phyloP scores from a whole-genome alignment of 2,888 invertebrate genomes.

The Clivina fossor region DNA sequence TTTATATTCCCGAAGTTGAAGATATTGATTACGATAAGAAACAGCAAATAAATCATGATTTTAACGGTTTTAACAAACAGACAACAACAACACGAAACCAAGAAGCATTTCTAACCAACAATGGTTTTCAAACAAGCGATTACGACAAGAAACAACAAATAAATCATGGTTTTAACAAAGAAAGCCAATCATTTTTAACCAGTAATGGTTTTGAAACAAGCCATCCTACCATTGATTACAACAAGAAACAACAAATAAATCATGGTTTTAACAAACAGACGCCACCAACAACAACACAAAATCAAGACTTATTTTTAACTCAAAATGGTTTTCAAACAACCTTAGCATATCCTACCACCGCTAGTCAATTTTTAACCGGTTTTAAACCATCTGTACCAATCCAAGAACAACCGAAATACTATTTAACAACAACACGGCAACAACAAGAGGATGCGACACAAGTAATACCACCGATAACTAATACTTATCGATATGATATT shows the following conservation, averaged over 20 bases:
- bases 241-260: too few relatives aligned
- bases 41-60: too few relatives aligned
- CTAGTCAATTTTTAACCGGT: slow-evolving; percentile 14
- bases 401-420: slow-evolving; percentile 11
- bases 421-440: slow-evolving; percentile 8
- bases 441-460: slow-evolving; percentile 15
- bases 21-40: slow-evolving; percentile 24
- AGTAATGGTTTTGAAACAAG: too few relatives aligned
- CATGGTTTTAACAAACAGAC: too few relatives aligned
- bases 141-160: too few relatives aligned
- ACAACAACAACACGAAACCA: neutral
- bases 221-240: neutral
- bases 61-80: neutral
- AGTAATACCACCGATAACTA: slow-evolving; percentile 21
- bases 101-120: too few relatives aligned
- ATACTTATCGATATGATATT: slow-evolving; percentile 13
- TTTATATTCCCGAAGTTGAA: slow-evolving; percentile 25
- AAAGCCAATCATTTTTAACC: too few relatives aligned
- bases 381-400: slow-evolving; percentile 21
- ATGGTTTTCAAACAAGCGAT: too few relatives aligned
- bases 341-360: too few relatives aligned
- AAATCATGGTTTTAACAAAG: too few relatives aligned
- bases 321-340: too few relatives aligned
- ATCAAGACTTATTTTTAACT: too few relatives aligned
- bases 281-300: slow-evolving; percentile 20